Base-by-base conservation (phyloP, 2,113 vertebrate species). In the Tupaia chinensis region DNA sequence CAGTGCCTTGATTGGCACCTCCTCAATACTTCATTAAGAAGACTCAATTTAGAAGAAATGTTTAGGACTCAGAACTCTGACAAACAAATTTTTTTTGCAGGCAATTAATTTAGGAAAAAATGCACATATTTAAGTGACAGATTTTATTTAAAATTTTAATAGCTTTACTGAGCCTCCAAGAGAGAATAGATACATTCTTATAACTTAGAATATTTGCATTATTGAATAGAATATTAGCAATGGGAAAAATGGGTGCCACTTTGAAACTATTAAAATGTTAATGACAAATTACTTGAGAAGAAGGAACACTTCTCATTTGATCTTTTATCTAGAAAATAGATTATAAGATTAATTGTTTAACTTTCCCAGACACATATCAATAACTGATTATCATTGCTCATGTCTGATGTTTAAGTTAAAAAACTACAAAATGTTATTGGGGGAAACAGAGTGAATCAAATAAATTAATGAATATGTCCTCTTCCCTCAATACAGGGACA, bases 31-130 rank as follows among this genome's bases (percentile, higher is more conserved):
- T 93, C n/a, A 68, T 77, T 73, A 85, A 85, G 29, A 82, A 65
- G 77, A 88, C 10, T 92, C 58, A 84, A 63, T 90, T 82, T 73
- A 85, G 74, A 93, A 72, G 54, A 73, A 94, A 93, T 93, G 15
- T 34, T 93, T 88, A 78, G 19, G 2, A 83, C 9, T 91, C 80
- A 4, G 76, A 86, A 91, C 8, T 6, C 8, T 60, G 54, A 63
- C 66, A 80, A 94, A 13, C 7, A 66, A 94, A 76, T 25, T 78
- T 90, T 32, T 88, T 9, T 65, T 94, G 17, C 16, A 73, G 29
- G 3, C 1, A 91, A 70, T 77, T 13, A 54, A 53, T 32, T 91
- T 34, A 34, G 54, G 54, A 2, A 1, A 89, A 66, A 81, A 34
- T 70, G 61, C 4, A 13, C 4, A 58, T 85, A 79, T 77, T 89